Evolutionary conservation across 2,888 invertebrate genomes (phyloP), one percentile per base, ranked within the genome.

Genomic region (Chaetogeoica ovagalla): DNA sequence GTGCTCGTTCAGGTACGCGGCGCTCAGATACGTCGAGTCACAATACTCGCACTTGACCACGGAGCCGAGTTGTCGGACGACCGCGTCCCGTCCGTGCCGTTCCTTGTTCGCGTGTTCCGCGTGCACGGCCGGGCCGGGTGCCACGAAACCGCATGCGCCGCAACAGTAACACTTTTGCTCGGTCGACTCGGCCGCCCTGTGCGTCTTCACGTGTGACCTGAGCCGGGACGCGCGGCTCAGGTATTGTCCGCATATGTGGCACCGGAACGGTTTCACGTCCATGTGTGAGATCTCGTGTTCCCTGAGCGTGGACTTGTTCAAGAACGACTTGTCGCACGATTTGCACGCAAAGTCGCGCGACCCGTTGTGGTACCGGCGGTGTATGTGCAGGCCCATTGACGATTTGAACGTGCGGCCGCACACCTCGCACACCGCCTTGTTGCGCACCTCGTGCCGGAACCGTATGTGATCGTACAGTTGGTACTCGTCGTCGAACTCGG

Each of bases 1-100:
- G 83, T 89, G 89, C 1, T 83, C 83, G 84, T 89, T 88, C 82
- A 89, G 82, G 0, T 87, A 86, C 1, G 86, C 86, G 79, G 88
- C 87, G 63, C 86, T 83, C 82, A 88, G 88, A 83, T 88, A 89
- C 13, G 88, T 89, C 87, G 88, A 88, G 83, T 89, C 89, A 74
- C 89, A 89, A 74, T 86, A 89, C 82, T 89, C 89, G 85, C 89
- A 89, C 8, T 88, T 85, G 83, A 88, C 89, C 0, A 88, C 89
- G 85, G 21, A 63, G 19, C 48, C 13, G 30, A 81, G n/a, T 30
- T 30, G 30, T 9, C 11, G 48, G 11, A 59, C 37, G 4, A 19
- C 19, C 59, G 6, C 73, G 57, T 5, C 48, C 62, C 4, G 11
- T 15, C 39, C 21, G 52, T 57, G 21, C 57, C 68, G 82, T 19